Evolutionary conservation across 1,140 invertebrate species (phyloP), one percentile per base, ranked within the genome.

Genomic region (Drosophila ananassae): DNA sequence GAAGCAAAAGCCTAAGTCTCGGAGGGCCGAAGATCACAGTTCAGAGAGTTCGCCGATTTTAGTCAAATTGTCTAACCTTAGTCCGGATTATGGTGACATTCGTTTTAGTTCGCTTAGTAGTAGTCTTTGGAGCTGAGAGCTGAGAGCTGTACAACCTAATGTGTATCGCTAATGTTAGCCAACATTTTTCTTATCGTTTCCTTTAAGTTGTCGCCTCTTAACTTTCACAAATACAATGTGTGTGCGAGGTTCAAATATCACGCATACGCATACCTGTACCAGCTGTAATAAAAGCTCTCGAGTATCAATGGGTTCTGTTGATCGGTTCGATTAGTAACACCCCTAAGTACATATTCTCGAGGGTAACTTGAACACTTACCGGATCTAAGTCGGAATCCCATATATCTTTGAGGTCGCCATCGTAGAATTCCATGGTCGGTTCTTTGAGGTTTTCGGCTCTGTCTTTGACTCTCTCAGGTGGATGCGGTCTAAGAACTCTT

Each of bases 341-440:
- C 22, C n/a, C 25, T 32, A 5, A 17, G 46, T 44, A 47, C 50
- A 50, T 50, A 46, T 32, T 41, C 2, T 3, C 2, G 21, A 64
- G 59, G 56, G 56, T 44, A 28, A 47, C 17, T 61, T 30, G 39
- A 55, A 50, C 78, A 94, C 95, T 95, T 92, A 96, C 95, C 94
- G 95, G 94, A 91, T 96, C 95, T 80, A 96, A 94, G 93, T 96
- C 95, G 80, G 94, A 94, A 87, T 96, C 95, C 95, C 95, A 96
- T 80, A 96, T 93, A 91, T 96, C 95, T 92, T 94, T 95, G 81
- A 96, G 93, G 92, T 96, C 95, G 80, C 94, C 93, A 92, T 95
- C 95, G 92, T 94, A 95, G 91, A 94, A 95, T 74, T 95, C 95
- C 93, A 94, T 95, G 67, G 64, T 69, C 95, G 67, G 64, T 69